Conservation (phyloP, 2,113 vertebrate genomes). For the Dicaeum eximium region DNA sequence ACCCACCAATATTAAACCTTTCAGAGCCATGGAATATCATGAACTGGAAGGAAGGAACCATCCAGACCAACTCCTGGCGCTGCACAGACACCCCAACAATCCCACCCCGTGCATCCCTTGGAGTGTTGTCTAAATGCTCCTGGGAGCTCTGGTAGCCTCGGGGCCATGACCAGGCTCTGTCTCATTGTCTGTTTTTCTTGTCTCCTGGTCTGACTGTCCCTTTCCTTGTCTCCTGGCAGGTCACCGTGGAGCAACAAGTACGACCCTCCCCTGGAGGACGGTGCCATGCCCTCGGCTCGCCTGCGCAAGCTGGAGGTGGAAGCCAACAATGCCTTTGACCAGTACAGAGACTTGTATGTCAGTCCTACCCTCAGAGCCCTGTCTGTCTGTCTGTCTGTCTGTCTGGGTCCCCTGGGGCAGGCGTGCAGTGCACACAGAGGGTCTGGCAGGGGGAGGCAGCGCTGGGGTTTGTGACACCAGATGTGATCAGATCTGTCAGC, state of each 20-base stretch:
- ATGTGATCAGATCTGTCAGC: not conserved
- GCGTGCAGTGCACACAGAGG: accelerated
- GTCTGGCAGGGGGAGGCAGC: not conserved
- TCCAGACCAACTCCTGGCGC: not conserved
- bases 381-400: not conserved
- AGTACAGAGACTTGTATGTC: constrained; percentile 97
- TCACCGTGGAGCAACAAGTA: constrained; percentile 99
- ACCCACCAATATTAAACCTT: not conserved
- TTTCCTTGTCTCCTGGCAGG: constrained; percentile 64
- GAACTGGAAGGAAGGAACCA: not conserved
- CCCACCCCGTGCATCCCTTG: not conserved
- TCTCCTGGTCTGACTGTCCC: not conserved
- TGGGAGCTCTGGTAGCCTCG: not conserved
- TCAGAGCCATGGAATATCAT: not conserved
- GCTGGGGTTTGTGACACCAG: not conserved
- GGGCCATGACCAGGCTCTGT: not conserved
- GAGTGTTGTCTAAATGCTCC: accelerated
- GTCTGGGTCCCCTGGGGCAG: not conserved
- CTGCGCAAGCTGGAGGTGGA: constrained; percentile 97
- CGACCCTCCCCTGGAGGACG: constrained; percentile 95
- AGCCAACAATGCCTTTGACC: constrained; percentile 98
- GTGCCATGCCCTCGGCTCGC: constrained; percentile 95
- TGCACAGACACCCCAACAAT: not conserved
- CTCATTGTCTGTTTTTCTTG: accelerated
- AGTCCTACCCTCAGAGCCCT: not conserved